Base-by-base conservation (phyloP, 2,797 vertebrate species). In the Helostoma temminkii region DNA sequence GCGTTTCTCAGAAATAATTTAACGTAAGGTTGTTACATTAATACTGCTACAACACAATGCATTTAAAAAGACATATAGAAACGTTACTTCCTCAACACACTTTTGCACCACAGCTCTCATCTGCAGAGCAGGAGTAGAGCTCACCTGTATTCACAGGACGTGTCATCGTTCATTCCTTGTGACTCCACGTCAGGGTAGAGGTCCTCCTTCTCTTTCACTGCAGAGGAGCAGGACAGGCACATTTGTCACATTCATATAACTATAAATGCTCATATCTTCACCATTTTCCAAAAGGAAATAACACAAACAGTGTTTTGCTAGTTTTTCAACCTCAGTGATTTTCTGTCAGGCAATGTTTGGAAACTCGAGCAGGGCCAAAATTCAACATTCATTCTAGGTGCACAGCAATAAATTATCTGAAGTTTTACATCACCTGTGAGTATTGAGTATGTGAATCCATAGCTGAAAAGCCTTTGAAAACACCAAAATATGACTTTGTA, bases 171-270 rank as follows among this genome's bases (percentile, higher is more conserved):
- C 85, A 93, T 92, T 67, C 87, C 92, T 63, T 94, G 95, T 63
- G 95, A 90, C 91, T 97, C 96, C 0, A 91, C 89, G 63, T 98
- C 96, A 59, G 94, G 90, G 62, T 95, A 94, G 64, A 94, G 90
- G 72, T 97, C 95, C 87, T 99, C 97, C 74, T 97, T 98, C 87
- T 96, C 97, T 92, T 98, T 99, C 83, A 99, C 98, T 99, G 91
- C 60, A 71, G 60, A 67, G 63, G 55, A 74, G 81, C 69, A 77
- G 64, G 22, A 75, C 11, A 81, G 32, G 32, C 11, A 65, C 66
- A 66, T 86, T 43, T 25, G 54, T 53, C 16, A 48, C 28, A 72
- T 71, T 63, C 22, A 57, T 24, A 72, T 57, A 52, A 56, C 30
- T 45, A 37, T 26, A 47, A 47, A 56, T 46, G 30, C 45, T 53